Percentiles rank a stretch among this genome's conserved stretches.
phyloP scores from a whole-genome alignment of 2,888 invertebrate genomes.

The Globia sparganii region DNA sequence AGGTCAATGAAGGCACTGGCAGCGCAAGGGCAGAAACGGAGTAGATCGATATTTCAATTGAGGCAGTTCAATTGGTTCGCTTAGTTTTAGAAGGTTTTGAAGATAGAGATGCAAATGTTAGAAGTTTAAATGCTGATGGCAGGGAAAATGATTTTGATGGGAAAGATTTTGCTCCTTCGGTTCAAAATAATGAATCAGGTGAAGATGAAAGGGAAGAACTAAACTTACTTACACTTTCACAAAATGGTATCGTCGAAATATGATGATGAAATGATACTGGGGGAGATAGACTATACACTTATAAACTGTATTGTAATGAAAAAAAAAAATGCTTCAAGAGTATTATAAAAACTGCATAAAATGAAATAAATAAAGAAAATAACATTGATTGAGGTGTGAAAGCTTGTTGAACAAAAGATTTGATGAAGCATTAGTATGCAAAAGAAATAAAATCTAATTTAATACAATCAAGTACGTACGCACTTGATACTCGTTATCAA shows the following conservation, averaged over 20 bases:
- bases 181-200: neutral
- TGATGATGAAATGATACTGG: neutral
- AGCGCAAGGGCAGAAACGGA: constrained; percentile 70
- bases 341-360: neutral
- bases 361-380: neutral
- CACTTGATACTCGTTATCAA: constrained; percentile 6
- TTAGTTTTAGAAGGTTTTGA: constrained; percentile 24
- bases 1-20: constrained; percentile 80
- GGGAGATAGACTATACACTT: neutral
- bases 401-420: neutral
- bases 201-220: neutral
- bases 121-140: neutral
- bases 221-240: no score
- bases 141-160: neutral
- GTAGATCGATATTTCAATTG: constrained; percentile 58
- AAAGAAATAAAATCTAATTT: neutral
- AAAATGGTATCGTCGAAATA: neutral
- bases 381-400: neutral
- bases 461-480: neutral
- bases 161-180: neutral
- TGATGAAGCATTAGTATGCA: neutral
- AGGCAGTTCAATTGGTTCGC: constrained; percentile 45
- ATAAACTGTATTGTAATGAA: no score
- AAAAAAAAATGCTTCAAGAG: no score
- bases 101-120: neutral